Base-by-base conservation (phyloP, 2,888 invertebrate species). In the Mechanitis messenoides region DNA sequence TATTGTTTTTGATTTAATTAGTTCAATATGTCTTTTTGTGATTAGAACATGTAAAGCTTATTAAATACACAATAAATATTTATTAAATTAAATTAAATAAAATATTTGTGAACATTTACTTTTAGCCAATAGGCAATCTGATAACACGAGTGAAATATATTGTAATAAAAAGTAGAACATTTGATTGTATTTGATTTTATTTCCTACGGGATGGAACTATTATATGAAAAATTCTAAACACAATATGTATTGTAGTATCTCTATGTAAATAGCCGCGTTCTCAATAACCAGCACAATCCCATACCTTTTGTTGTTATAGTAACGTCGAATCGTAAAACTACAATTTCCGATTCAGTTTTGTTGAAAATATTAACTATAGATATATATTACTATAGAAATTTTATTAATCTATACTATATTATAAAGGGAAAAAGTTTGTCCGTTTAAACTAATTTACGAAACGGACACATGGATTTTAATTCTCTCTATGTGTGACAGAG, bases 321-420 rank as follows among this genome's bases (percentile, higher is more conserved):
- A 55, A 60, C 58, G 38, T 61, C 46, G 53, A 58, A 58, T 62
- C 59, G 56, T 65, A 62, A 65, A 58, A 53, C n/a, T 58, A 64
- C 62, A 61, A 64, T 64, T 58, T 64, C 60, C 68, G 66, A 63
- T 61, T 42, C 28, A 31, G 58, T 55, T 60, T 64, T 65, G 59
- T 60, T 60, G 53, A 33, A 12, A 50, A 31, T 31, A 50, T 50
- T 50, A 20, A 20, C 42, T 9, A 1, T 42, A 42, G 42, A 42
- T 42, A 42, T 42, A 9, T 42, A 35, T 6, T 35, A 35, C 20
- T 0, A 20, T 20, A 20, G 20, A 20, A 20, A 20, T 20, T 20
- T 20, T 20, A 20, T 20, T 20, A 20, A 20, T 20, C 20, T 20
- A 20, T 20, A 20, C 20, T 20, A 20, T 20, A 20, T 20, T 20